Base-by-base conservation (phyloP, 2,797 vertebrate genomes). In the Hippoglossus hippoglossus region DNA sequence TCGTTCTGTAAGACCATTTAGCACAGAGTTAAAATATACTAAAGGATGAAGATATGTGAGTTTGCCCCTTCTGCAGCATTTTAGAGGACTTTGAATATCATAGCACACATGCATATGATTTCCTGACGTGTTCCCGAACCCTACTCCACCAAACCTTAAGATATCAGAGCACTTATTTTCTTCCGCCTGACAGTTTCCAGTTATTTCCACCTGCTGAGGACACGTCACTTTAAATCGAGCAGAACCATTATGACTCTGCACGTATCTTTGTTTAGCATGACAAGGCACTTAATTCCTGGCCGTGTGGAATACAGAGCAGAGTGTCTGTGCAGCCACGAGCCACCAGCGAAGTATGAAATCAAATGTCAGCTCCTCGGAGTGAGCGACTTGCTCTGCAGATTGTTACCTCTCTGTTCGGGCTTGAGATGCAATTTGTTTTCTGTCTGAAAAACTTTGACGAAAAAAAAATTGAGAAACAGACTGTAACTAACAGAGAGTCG, bases 351-450 rank as follows among this genome's bases (percentile, higher is more conserved):
- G 75, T 87, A 85, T 86, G 84, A 91, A 90, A 87, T 85, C 78
- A 81, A 87, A 80, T 77, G 63, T 82, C 74, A 76, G 64, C 39
- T 67, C 22, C 62, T 73, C 62, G 36, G 54, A 77, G 53, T 80
- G 78, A 86, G 81, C 66, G 72, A 19, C 73, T 53, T 7, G 44
- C 21, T 49, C 47, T 49, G 47, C 55, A 84, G 87, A 91, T 91
- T 88, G 81, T 88, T 87, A 74, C 76, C 63, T 75, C 86, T 77
- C 74, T 64, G 79, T 84, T 81, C 79, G 53, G 4, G 53, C 71
- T 24, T 24, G 74, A 85, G 84, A 83, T 71, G 71, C 82, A 85
- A 91, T 91, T 89, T 88, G 83, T 87, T 92, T 89, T 71, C 80
- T 78, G 87, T 92, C 82, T 82, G 49, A 81, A 67, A 82, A 79